Evolutionary conservation across 2,113 vertebrate species (phyloP).

Genomic region (Uropsilus gracilis): DNA sequence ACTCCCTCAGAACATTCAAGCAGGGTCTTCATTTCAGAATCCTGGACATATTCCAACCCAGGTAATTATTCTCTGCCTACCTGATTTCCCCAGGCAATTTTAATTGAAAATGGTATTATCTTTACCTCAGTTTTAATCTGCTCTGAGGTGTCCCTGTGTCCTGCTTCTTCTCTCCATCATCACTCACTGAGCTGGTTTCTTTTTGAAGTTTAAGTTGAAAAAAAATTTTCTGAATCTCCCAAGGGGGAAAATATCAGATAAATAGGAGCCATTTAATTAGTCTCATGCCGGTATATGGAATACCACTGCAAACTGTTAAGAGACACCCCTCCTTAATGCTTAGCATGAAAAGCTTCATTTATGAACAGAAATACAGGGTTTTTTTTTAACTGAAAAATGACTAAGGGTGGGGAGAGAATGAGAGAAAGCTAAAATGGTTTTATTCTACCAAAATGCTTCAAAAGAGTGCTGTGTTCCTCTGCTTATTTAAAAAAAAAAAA

Average conservation of each 20-base stretch:
- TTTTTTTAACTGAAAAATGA: slow-evolving; percentile 47
- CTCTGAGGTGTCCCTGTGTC: slow-evolving; percentile 69
- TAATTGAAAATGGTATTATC: slow-evolving; percentile 77
- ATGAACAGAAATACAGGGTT: slow-evolving; percentile 1
- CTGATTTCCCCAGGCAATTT: slow-evolving; percentile 82
- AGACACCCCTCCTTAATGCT: neutral
- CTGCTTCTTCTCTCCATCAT: slow-evolving; percentile 64
- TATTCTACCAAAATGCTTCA: neutral
- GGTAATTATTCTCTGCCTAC: slow-evolving; percentile 79
- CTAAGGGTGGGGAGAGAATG: neutral
- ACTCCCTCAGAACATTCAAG: slow-evolving; percentile 22
- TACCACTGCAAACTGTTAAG: neutral
- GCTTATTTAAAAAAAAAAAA: neutral
- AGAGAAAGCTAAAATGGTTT: neutral
- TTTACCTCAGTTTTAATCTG: slow-evolving; percentile 66
- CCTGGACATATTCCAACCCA: slow-evolving; percentile 69
- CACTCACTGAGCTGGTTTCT: slow-evolving; percentile 73
- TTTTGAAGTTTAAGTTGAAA: slow-evolving; percentile 61
- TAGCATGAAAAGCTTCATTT: slow-evolving; percentile 59
- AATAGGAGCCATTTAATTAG: slow-evolving; percentile 69
- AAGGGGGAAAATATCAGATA: slow-evolving; percentile 62
- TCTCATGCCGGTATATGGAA: slow-evolving; percentile 26
- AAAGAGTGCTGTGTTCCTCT: neutral
- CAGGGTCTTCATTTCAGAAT: slow-evolving; percentile 61
- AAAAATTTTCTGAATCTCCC: slow-evolving; percentile 46